A percentile compares a stretch with the other conserved stretches of the same genome.
These are phyloP conservation scores for Xerus rutilus DNA, from an alignment of 2,797 vertebrate genomes.

Conservation along the genomic window DNA sequence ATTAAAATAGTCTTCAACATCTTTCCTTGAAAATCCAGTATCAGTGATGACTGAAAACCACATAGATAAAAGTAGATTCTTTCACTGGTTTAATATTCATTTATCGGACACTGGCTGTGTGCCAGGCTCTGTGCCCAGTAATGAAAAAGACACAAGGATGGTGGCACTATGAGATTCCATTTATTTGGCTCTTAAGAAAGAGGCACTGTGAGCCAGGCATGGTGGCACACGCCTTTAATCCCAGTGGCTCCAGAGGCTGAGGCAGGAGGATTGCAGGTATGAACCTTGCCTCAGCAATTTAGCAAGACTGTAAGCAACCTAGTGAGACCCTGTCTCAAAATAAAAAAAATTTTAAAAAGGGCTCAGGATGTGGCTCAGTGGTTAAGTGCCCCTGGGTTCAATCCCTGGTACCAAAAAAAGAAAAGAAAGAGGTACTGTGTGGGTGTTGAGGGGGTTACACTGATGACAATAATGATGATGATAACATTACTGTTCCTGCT, in stretches of 20 bases:
- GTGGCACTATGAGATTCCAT: not conserved
- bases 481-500: too few relatives aligned
- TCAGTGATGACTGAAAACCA: not conserved
- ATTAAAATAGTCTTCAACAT: not conserved
- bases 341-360: too few relatives aligned
- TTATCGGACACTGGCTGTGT: not conserved
- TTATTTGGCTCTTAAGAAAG: not conserved
- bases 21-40: not conserved
- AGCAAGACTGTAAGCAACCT: too few relatives aligned
- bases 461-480: not conserved
- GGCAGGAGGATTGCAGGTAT: too few relatives aligned
- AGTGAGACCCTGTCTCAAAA: too few relatives aligned
- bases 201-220: not conserved
- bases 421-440: too few relatives aligned
- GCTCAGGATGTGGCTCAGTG: too few relatives aligned
- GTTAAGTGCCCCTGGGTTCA: too few relatives aligned
- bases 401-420: too few relatives aligned
- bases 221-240: too few relatives aligned
- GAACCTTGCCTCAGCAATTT: too few relatives aligned
- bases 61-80: not conserved
- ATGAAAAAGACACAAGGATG: not conserved
- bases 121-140: not conserved
- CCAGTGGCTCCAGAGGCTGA: too few relatives aligned
- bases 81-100: not conserved
- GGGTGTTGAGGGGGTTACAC: not conserved